These are phyloP conservation scores for Eudyptes chrysolophus DNA, from an alignment of 2,113 vertebrate genomes.

Conservation along the genomic window DNA sequence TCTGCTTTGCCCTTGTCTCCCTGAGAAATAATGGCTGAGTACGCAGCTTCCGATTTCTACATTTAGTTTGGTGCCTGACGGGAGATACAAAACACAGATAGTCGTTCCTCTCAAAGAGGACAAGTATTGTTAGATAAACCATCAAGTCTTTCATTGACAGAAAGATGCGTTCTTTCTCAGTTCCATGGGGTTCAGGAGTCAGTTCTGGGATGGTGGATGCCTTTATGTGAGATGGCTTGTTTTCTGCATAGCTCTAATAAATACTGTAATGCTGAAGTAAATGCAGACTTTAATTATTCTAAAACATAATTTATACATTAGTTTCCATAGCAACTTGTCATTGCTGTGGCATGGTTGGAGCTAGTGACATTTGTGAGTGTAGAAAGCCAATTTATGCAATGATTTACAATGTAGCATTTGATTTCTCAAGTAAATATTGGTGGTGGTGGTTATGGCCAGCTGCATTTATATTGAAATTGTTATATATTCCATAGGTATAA, in stretches of 20 bases:
- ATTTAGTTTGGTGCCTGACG: not conserved
- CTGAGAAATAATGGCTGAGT: not conserved
- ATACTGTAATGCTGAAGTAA: not conserved
- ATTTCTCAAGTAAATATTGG: not conserved
- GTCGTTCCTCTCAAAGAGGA: not conserved
- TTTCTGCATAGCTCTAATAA: not conserved
- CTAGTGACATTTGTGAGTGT: conserved; percentile 19
- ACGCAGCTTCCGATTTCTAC: not conserved
- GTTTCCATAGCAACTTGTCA: conserved; percentile 61
- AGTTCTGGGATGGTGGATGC: not conserved
- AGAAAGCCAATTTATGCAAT: not conserved
- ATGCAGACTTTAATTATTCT: conserved; percentile 31
- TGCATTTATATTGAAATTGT: not conserved
- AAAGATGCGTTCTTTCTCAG: not conserved
- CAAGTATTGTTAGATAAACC: not conserved
- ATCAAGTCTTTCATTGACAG: not conserved
- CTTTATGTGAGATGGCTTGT: not conserved
- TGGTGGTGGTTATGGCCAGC: not conserved
- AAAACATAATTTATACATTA: conserved; percentile 40
- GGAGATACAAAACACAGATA: not conserved
- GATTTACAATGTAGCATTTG: not conserved
- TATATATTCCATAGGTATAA: not conserved
- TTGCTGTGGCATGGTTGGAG: conserved; percentile 2
- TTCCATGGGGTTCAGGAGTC: not conserved
- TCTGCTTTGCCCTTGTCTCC: not conserved